A percentile compares a stretch with the other conserved stretches of the same genome.
Evolutionary conservation across 2,113 vertebrate genomes (phyloP).

Genomic region (Naja naja): DNA sequence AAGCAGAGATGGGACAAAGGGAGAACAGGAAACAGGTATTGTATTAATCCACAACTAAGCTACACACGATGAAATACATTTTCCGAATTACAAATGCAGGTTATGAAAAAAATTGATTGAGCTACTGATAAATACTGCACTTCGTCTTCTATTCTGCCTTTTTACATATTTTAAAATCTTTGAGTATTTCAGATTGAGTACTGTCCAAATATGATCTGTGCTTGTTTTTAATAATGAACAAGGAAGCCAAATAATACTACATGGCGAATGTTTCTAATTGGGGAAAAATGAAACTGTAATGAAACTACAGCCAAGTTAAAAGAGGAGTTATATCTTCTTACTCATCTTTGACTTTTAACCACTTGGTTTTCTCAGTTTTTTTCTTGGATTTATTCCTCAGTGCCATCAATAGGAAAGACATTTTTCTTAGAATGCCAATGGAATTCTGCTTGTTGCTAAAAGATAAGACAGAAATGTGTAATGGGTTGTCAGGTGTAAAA

Average conservation of each 20-base stretch:
- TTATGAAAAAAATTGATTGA: not conserved
- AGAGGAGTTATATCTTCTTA: not conserved
- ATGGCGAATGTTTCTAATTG: not conserved
- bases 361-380: not conserved
- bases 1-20: not conserved
- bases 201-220: not conserved
- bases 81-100: not conserved
- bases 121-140: not conserved
- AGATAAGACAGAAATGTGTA: not conserved
- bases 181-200: not conserved
- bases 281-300: not conserved
- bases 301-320: not conserved
- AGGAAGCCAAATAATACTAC: not conserved
- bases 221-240: not conserved
- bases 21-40: not conserved
- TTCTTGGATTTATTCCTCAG: not conserved
- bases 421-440: not conserved
- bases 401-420: not conserved
- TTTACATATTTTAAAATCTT: not conserved
- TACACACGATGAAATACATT: not conserved
- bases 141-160: not conserved
- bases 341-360: not conserved
- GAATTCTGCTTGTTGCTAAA: not conserved
- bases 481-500: not conserved
- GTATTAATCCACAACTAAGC: not conserved